Percentiles rank a stretch among this genome's conserved stretches.
phyloP scores from a whole-genome alignment of 2,113 vertebrate genomes.

The Triplophysa tibetana region DNA sequence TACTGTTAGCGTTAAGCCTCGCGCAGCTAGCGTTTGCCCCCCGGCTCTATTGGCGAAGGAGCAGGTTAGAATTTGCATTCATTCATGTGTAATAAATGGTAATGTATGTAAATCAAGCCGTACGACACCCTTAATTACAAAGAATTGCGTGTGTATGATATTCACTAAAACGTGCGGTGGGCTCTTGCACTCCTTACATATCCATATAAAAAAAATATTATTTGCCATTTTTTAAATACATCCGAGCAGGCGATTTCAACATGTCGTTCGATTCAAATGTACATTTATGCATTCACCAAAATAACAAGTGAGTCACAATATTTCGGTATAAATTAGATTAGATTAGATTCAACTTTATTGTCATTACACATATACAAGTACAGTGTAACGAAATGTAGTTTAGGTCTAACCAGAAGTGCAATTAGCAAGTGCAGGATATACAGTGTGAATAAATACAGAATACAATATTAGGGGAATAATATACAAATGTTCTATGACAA shows the following conservation, averaged over 20 bases:
- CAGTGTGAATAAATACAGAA: too few relatives aligned
- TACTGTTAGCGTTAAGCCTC: conserved; percentile 42
- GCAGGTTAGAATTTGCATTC: conserved; percentile 56
- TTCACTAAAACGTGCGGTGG: conserved; percentile 55
- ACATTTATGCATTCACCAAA: too few relatives aligned
- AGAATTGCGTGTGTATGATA: conserved; percentile 55
- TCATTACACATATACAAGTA: too few relatives aligned
- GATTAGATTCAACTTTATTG: too few relatives aligned
- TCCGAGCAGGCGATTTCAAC: background rate
- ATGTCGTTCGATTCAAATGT: background rate
- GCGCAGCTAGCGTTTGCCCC: conserved; percentile 18
- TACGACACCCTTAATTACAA: conserved; percentile 56
- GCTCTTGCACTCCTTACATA: conserved; percentile 43
- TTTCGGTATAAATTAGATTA: too few relatives aligned
- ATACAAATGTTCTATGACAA: too few relatives aligned
- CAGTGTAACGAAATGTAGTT: too few relatives aligned
- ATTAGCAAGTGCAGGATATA: too few relatives aligned
- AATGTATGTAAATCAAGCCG: conserved; percentile 57
- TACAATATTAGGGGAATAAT: too few relatives aligned
- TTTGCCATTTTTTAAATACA: background rate
- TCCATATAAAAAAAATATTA: conserved; percentile 26
- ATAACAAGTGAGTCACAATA: too few relatives aligned
- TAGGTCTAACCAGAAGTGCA: too few relatives aligned
- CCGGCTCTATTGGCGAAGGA: conserved; percentile 46
- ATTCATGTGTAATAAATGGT: conserved; percentile 58